A percentile compares a stretch with the other conserved stretches of the same genome.
Conservation (phyloP, 2,888 invertebrate genomes). For the Eupithecia pulchellata region DNA sequence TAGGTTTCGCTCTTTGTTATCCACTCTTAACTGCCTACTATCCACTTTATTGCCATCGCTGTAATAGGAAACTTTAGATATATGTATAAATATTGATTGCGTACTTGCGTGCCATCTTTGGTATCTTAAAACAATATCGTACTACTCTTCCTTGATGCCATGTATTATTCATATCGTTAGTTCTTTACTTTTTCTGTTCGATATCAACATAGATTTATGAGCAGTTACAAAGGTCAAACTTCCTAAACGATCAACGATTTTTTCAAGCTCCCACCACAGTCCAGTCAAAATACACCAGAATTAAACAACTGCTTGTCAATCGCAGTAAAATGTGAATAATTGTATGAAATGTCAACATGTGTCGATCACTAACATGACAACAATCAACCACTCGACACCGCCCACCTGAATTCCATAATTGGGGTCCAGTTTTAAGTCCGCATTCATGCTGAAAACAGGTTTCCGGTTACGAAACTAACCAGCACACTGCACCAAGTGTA, state of each 20-base stretch:
- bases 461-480: background rate
- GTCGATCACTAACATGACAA: constrained; percentile 56
- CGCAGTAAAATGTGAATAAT: constrained; percentile 23
- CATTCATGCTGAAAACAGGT: constrained; percentile 30
- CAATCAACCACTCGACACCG: constrained; percentile 55
- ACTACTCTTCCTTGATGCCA: background rate
- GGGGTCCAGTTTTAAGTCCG: constrained; percentile 37
- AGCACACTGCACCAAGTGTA: background rate
- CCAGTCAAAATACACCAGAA: background rate
- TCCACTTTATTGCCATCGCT: constrained; percentile 44
- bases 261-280: background rate
- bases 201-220: background rate
- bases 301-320: constrained; percentile 22
- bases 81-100: constrained; percentile 19
- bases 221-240: background rate
- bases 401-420: constrained; percentile 58
- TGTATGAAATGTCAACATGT: constrained; percentile 44
- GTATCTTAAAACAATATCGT: background rate
- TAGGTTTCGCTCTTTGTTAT: constrained; percentile 47
- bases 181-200: background rate
- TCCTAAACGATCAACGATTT: background rate
- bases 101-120: constrained; percentile 1
- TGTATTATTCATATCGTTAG: background rate
- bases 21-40: constrained; percentile 43
- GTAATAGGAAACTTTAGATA: constrained; percentile 47